Percentiles rank a stretch among this genome's conserved stretches.
phyloP scores from a whole-genome alignment of 2,113 vertebrate species.

The Triplophysa rosa region DNA sequence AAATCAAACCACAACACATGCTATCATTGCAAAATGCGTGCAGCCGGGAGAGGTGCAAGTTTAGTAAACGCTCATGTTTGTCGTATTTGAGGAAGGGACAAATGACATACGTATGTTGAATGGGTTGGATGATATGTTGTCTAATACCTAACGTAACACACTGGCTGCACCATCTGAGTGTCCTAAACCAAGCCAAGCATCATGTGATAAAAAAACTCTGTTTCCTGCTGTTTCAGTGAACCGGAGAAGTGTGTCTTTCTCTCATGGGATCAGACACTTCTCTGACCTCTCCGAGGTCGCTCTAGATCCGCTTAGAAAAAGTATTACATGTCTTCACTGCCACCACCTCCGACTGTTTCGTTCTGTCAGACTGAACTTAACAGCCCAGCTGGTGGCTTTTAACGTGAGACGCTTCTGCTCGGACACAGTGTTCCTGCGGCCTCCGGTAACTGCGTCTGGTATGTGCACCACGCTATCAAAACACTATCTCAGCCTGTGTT shows the following conservation, averaged over 20 bases:
- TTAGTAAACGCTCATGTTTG: too few species aligned
- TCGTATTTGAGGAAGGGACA: too few species aligned
- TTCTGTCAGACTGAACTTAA: slow-evolving; percentile 39
- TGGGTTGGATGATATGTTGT: too few species aligned
- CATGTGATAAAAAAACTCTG: slow-evolving; percentile 12
- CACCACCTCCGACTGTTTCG: slow-evolving; percentile 45
- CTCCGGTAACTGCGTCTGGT: slow-evolving; percentile 1
- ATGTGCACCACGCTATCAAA: slow-evolving; percentile 1
- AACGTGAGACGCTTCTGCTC: slow-evolving; percentile 34
- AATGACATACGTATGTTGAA: too few species aligned
- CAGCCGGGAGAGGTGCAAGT: too few species aligned
- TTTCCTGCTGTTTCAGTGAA: slow-evolving; percentile 54
- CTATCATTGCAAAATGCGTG: too few species aligned
- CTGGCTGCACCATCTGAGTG: background rate
- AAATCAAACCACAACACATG: too few species aligned
- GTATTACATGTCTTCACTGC: slow-evolving; percentile 52
- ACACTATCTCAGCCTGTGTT: slow-evolving; percentile 29
- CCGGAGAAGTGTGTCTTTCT: slow-evolving; percentile 49
- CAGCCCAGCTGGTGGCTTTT: slow-evolving; percentile 37
- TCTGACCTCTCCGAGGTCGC: slow-evolving; percentile 17
- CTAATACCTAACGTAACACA: slow-evolving; percentile 1
- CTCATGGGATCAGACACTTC: slow-evolving; percentile 25
- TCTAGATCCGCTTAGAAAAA: slow-evolving; percentile 53
- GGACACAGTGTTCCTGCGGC: slow-evolving; percentile 13
- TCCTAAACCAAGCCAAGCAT: slow-evolving; percentile 2